Percentiles rank a stretch among this genome's conserved stretches.
Evolutionary conservation across 1,140 invertebrate species (phyloP).

Genomic region (Drosophila saltans): DNA sequence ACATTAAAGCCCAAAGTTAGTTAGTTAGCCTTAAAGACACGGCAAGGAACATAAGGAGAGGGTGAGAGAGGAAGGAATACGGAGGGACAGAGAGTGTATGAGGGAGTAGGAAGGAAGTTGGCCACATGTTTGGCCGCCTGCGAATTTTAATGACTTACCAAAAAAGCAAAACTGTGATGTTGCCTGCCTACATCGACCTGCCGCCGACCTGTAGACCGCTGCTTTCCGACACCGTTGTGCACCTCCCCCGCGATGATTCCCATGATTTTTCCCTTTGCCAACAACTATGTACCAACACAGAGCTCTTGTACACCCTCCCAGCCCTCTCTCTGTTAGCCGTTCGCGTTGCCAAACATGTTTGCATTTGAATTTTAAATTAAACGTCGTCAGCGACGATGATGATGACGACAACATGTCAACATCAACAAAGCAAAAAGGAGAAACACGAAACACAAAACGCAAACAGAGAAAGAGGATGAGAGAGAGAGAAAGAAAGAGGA

Average conservation of each 20-base stretch:
- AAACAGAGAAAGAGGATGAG: neutral
- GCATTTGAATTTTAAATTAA: slow-evolving; percentile 79
- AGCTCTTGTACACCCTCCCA: neutral
- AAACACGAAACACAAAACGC: slow-evolving; percentile 13
- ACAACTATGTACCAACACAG: slow-evolving; percentile 5
- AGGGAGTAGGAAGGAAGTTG: slow-evolving; percentile 32
- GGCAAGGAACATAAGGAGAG: neutral
- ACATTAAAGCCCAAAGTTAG: slow-evolving; percentile 40
- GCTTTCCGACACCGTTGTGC: neutral
- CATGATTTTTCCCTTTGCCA: slow-evolving; percentile 7
- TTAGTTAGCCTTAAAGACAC: slow-evolving; percentile 61
- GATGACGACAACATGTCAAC: slow-evolving; percentile 60
- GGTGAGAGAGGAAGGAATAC: neutral
- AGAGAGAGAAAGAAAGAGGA: neutral
- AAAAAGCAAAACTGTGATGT: slow-evolving; percentile 16
- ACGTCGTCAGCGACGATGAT: slow-evolving; percentile 49
- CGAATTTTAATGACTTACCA: slow-evolving; percentile 72
- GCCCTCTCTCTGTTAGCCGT: slow-evolving; percentile 16
- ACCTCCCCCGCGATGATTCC: neutral
- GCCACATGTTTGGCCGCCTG: slow-evolving; percentile 63
- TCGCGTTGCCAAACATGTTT: slow-evolving; percentile 66
- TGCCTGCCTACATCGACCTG: slow-evolving; percentile 19
- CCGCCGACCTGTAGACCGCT: neutral
- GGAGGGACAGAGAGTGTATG: neutral
- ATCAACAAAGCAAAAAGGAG: slow-evolving; percentile 41